phyloP scores from a whole-genome alignment of 1,140 invertebrate species.

The Acromyrmex heyeri region DNA sequence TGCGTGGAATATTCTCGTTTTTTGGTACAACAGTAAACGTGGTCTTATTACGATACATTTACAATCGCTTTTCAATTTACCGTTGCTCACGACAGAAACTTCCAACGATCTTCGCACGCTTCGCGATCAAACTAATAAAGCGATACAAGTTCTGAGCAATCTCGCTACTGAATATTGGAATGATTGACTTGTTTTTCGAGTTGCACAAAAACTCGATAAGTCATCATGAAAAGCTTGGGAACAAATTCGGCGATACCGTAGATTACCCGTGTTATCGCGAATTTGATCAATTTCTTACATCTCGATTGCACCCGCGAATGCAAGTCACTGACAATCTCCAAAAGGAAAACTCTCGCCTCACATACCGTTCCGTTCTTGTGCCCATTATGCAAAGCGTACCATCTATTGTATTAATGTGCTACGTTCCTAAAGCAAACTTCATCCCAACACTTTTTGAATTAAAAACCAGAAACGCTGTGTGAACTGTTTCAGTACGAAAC shows the following conservation, averaged over 20 bases:
- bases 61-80: neutral
- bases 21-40: neutral
- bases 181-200: neutral
- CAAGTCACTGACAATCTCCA: too few species aligned
- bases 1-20: neutral
- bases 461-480: neutral
- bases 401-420: neutral
- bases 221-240: neutral
- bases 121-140: neutral
- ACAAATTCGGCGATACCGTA: neutral
- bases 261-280: too few species aligned
- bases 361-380: neutral
- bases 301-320: too few species aligned
- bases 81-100: neutral
- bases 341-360: neutral
- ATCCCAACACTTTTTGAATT: neutral
- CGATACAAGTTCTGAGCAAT: neutral
- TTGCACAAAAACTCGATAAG: neutral
- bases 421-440: neutral
- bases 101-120: neutral
- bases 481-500: neutral
- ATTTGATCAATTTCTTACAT: too few species aligned
- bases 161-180: neutral
- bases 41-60: neutral
- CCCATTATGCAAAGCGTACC: neutral